Conservation (phyloP, 2,888 invertebrate genomes). For the Tinea trinotella region DNA sequence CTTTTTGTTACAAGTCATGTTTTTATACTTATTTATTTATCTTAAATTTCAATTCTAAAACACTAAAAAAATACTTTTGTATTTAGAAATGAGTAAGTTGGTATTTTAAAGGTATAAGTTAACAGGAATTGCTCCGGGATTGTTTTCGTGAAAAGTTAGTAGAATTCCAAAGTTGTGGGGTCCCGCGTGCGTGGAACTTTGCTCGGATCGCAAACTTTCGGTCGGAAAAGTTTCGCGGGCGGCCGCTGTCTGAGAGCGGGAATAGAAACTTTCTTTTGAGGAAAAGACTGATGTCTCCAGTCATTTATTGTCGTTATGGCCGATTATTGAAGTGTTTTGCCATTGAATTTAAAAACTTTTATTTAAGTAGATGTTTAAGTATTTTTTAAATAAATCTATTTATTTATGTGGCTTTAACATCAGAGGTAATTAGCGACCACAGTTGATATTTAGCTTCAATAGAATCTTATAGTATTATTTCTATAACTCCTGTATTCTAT, state of each 20-base stretch:
- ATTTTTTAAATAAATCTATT: too few relatives aligned
- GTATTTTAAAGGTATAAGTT: slow-evolving; percentile 23
- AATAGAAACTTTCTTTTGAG: slow-evolving; percentile 18
- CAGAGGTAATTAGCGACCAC: too few relatives aligned
- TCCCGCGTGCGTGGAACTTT: slow-evolving; percentile 53
- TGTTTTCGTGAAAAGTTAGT: slow-evolving; percentile 50
- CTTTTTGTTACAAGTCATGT: slow-evolving; percentile 24
- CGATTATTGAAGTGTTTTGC: neutral
- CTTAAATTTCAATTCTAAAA: neutral
- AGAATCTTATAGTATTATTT: too few relatives aligned
- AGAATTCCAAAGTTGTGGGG: slow-evolving; percentile 43
- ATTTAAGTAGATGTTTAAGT: too few relatives aligned
- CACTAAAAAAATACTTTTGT: slow-evolving; percentile 20
- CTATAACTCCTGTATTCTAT: too few relatives aligned
- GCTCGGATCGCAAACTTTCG: slow-evolving; percentile 24
- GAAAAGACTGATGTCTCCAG: slow-evolving; percentile 18
- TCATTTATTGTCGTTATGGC: slow-evolving; percentile 11
- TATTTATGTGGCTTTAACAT: too few relatives aligned
- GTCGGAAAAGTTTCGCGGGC: slow-evolving; percentile 1
- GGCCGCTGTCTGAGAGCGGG: neutral
- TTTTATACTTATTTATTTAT: neutral
- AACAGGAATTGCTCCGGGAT: slow-evolving; percentile 33
- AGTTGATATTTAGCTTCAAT: too few relatives aligned
- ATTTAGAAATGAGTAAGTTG: slow-evolving; percentile 24
- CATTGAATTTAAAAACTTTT: neutral